phyloP scores from a whole-genome alignment of 2,888 invertebrate species.

The Trypoxylon attenuatum region DNA sequence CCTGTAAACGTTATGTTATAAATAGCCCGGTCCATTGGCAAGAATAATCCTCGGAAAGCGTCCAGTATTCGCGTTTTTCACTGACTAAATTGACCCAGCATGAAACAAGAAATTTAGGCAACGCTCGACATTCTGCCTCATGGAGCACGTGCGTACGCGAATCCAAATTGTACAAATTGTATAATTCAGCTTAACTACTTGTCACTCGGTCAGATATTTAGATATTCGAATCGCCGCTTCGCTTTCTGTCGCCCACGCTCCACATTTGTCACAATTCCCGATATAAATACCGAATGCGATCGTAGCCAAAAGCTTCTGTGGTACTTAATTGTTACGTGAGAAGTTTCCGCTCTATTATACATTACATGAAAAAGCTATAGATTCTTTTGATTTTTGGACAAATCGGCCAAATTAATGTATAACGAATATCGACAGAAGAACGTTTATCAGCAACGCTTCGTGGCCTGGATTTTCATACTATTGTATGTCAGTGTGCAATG shows the following conservation, averaged over 20 bases:
- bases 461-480: too few species aligned
- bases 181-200: not conserved
- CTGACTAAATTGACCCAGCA: not conserved
- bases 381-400: too few species aligned
- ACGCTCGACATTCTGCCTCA: not conserved
- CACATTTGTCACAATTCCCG: not conserved
- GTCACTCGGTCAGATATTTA: not conserved
- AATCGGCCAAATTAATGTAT: too few species aligned
- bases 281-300: not conserved
- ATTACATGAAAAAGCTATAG: too few species aligned
- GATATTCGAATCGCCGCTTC: not conserved
- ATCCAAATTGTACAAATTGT: not conserved
- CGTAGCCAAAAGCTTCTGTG: too few species aligned
- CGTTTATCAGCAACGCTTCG: too few species aligned
- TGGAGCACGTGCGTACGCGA: too few species aligned
- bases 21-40: conserved; percentile 2
- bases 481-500: too few species aligned
- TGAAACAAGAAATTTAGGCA: not conserved
- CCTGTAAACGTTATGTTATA: not conserved
- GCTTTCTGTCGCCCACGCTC: not conserved
- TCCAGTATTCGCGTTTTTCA: not conserved
- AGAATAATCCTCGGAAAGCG: not conserved
- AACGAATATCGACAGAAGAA: too few species aligned
- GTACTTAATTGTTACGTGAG: too few species aligned
- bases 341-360: too few species aligned